Evolutionary conservation across 2,113 vertebrate species (phyloP).

Genomic region (sheep (Ovis aries)): DNA sequence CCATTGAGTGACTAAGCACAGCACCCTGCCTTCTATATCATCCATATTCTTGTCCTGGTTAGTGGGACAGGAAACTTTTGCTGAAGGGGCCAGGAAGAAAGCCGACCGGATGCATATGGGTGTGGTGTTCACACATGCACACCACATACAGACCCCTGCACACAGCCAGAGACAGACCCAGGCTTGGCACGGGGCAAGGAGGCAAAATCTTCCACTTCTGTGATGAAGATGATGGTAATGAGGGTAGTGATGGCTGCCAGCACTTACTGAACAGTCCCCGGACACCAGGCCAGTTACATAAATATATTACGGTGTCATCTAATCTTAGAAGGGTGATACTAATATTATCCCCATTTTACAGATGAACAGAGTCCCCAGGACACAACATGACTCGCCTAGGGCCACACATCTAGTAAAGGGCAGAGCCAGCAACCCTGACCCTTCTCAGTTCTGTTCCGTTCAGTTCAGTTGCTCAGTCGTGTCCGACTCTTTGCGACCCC

Average conservation of each 20-base stretch:
- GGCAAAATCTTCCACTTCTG: not conserved
- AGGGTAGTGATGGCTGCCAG: not conserved
- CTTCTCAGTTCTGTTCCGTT: too few species aligned
- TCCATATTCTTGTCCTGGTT: not conserved
- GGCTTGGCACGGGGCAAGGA: not conserved
- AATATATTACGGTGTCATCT: not conserved
- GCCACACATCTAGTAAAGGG: not conserved
- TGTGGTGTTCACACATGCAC: fast-evolving
- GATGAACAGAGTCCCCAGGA: not conserved
- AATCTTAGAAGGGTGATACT: not conserved
- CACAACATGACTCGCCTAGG: not conserved
- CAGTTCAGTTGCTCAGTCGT: too few species aligned
- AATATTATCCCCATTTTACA: not conserved
- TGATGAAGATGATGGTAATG: not conserved
- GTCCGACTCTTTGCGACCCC: too few species aligned
- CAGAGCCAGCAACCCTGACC: not conserved
- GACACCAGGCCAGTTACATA: fast-evolving
- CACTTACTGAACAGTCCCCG: fast-evolving
- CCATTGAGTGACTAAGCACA: not conserved
- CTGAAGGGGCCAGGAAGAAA: not conserved
- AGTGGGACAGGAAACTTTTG: conserved; percentile 34
- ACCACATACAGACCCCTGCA: not conserved
- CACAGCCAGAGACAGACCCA: not conserved
- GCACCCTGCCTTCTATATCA: not conserved
- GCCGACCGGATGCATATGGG: fast-evolving